Percentiles rank a stretch among this genome's conserved stretches.
phyloP scores from a whole-genome alignment of 2,797 vertebrate genomes.

The Enteromius viviparus region DNA sequence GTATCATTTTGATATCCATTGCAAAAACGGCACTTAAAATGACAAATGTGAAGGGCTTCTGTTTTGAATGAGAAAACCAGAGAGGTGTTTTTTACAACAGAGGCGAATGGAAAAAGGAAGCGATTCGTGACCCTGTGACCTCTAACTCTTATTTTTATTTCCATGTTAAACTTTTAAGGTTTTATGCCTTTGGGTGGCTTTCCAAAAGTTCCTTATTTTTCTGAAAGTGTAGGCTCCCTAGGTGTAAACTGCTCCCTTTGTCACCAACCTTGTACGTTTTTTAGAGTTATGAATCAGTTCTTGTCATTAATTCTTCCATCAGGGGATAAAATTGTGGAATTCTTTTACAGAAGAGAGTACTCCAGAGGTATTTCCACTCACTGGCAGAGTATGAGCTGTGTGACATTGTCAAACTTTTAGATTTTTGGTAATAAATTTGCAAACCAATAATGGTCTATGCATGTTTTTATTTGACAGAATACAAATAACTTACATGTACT shows the following conservation, averaged over 20 bases:
- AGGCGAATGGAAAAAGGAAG: conserved; percentile 68
- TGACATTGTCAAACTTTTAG: not conserved
- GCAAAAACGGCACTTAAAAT: conserved; percentile 75
- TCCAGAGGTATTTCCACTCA: conserved; percentile 12
- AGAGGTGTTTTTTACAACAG: conserved; percentile 60
- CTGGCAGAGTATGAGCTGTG: not conserved
- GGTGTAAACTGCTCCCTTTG: conserved; percentile 40
- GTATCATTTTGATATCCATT: conserved; percentile 72
- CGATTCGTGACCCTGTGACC: conserved; percentile 68
- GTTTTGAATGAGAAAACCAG: conserved; percentile 76
- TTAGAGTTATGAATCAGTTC: conserved; percentile 44
- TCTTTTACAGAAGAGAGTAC: not conserved
- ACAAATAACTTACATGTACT: not conserved
- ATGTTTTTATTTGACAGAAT: conserved; percentile 4
- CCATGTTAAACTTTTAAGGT: conserved; percentile 72
- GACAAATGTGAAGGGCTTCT: conserved; percentile 68
- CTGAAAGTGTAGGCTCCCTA: conserved; percentile 16
- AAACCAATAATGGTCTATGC: not conserved
- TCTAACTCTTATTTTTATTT: conserved; percentile 72
- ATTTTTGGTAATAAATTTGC: not conserved
- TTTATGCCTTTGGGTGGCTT: conserved; percentile 50
- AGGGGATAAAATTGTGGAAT: conserved; percentile 17
- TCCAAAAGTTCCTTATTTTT: conserved; percentile 32
- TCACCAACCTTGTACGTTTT: conserved; percentile 34
- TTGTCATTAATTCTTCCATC: conserved; percentile 41